phyloP scores from a whole-genome alignment of 2,113 vertebrate genomes.

The Tamias sibiricus region DNA sequence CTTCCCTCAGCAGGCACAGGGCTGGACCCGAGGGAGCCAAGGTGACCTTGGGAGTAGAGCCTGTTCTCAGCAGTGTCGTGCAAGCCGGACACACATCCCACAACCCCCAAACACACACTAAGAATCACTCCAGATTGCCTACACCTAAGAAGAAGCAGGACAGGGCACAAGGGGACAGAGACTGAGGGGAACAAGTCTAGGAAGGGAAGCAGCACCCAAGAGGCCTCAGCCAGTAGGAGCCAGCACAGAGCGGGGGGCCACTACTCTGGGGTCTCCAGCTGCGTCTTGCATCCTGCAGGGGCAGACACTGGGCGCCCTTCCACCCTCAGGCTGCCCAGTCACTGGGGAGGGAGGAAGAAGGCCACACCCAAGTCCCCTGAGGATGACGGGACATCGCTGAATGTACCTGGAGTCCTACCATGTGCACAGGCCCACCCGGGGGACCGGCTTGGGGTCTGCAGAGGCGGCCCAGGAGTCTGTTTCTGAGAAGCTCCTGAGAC shows the following conservation, averaged over 20 bases:
- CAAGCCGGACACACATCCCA: too few relatives aligned
- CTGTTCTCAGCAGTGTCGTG: too few relatives aligned
- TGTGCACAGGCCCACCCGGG: background rate
- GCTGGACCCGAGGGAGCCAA: background rate
- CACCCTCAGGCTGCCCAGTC: too few relatives aligned
- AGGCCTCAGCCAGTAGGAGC: accelerated
- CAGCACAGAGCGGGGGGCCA: accelerated
- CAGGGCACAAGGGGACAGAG: accelerated
- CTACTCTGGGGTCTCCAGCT: too few relatives aligned
- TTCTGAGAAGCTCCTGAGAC: accelerated
- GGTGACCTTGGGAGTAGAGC: background rate
- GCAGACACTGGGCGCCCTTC: too few relatives aligned
- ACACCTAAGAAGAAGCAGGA: accelerated
- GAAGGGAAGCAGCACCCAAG: accelerated
- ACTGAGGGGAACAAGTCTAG: accelerated
- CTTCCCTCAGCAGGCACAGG: background rate
- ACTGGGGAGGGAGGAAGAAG: background rate
- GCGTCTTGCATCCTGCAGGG: background rate
- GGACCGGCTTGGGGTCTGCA: background rate
- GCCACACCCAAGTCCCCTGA: accelerated
- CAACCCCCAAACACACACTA: background rate
- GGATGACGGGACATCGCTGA: accelerated
- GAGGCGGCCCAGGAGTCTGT: background rate
- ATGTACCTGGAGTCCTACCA: too few relatives aligned
- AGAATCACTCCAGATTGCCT: accelerated